Percentiles rank a stretch among this genome's conserved stretches.
Conservation (phyloP, 2,113 vertebrate genomes). For the Dendrocopos noguchii region DNA sequence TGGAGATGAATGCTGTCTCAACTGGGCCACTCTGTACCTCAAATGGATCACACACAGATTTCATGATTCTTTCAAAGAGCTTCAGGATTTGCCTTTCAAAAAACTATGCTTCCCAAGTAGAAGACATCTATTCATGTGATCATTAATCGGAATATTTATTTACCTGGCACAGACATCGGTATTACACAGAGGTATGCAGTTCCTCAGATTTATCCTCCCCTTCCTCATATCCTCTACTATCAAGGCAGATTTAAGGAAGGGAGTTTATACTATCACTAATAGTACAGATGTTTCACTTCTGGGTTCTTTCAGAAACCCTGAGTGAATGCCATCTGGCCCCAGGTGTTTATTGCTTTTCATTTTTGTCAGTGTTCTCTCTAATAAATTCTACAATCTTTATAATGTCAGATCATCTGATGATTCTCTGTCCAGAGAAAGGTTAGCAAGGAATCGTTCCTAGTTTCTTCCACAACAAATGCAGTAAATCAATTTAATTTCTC, state of each 20-base stretch:
- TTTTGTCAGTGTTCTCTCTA: background rate
- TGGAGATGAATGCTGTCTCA: background rate
- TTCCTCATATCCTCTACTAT: background rate
- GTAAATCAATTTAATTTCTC: background rate
- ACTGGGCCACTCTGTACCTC: background rate
- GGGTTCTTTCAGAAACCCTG: background rate
- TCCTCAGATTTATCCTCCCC: background rate
- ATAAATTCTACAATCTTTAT: background rate
- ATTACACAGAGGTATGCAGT: background rate
- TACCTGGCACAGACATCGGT: background rate
- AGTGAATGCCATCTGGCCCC: background rate
- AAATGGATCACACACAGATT: background rate
- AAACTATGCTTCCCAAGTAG: background rate
- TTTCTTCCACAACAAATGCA: background rate
- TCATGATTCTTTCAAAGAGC: background rate
- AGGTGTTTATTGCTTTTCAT: background rate
- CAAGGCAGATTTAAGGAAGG: background rate
- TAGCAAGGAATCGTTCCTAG: background rate
- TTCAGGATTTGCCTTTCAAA: background rate
- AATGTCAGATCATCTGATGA: background rate
- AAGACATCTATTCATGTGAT: background rate
- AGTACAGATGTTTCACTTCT: background rate
- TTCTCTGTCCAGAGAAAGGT: background rate
- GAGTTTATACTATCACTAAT: background rate
- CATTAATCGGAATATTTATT: background rate